These are phyloP conservation scores for Andrena bicolor DNA, from an alignment of 2,888 invertebrate genomes.

Conservation along the genomic window DNA sequence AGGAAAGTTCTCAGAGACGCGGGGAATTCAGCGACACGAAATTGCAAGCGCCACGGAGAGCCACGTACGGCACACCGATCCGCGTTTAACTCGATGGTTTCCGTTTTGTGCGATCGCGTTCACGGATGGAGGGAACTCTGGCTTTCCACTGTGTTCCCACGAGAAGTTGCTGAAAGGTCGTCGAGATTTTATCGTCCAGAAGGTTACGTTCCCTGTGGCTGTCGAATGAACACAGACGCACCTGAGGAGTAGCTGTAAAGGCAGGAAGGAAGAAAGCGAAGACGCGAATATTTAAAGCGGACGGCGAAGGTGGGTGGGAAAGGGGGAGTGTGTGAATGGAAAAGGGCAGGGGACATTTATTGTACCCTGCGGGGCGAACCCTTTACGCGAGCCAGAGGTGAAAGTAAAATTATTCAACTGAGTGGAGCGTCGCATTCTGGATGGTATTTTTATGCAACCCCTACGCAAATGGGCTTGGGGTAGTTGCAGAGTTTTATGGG, in stretches of 20 bases:
- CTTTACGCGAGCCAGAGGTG: background rate
- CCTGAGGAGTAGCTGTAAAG: background rate
- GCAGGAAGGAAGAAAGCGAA: background rate
- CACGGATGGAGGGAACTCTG: background rate
- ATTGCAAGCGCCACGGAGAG: no score
- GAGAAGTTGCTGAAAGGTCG: slow-evolving; percentile 39
- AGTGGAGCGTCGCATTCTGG: no score
- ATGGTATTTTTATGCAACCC: background rate
- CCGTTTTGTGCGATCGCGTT: background rate
- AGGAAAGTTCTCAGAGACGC: background rate
- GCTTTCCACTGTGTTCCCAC: background rate
- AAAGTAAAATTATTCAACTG: background rate
- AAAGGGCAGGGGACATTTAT: background rate
- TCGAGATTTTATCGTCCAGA: slow-evolving; percentile 23
- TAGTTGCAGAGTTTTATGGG: background rate
- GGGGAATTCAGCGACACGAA: background rate
- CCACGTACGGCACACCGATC: background rate
- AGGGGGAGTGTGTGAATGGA: slow-evolving; percentile 1
- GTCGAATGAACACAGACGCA: background rate
- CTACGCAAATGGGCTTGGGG: background rate
- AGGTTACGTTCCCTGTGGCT: background rate
- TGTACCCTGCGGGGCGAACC: background rate
- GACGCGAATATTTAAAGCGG: slow-evolving; percentile 15
- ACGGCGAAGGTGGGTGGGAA: background rate
- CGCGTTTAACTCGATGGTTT: background rate